Evolutionary conservation across 1,140 invertebrate genomes (phyloP).

Genomic region (Platyura marginata): DNA sequence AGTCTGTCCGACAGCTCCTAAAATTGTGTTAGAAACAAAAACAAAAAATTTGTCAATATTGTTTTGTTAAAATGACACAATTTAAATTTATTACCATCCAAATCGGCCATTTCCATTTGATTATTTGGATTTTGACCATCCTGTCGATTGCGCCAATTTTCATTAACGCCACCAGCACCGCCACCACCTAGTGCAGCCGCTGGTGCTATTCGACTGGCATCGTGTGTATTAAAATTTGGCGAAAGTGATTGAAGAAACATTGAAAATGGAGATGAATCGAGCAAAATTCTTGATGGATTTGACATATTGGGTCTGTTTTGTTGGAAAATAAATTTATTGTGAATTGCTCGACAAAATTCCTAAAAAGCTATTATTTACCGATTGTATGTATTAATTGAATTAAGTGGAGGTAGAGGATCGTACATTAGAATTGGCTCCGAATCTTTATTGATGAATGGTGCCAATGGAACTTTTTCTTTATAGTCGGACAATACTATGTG

Average conservation of each 20-base stretch:
- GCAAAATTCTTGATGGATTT: constrained; percentile 12
- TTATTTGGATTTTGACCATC: background rate
- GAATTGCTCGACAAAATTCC: background rate
- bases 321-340: constrained; percentile 7
- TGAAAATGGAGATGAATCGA: constrained; percentile 24
- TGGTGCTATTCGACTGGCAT: constrained; percentile 7
- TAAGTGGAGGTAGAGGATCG: constrained; percentile 62
- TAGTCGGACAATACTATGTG: constrained; percentile 68
- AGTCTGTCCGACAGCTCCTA: constrained; percentile 6
- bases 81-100: constrained; percentile 2
- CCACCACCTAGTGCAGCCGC: constrained; percentile 3
- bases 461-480: constrained; percentile 35
- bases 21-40: constrained; percentile 12
- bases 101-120: constrained; percentile 1
- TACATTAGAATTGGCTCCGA: constrained; percentile 49
- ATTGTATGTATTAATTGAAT: constrained; percentile 53
- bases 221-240: constrained; percentile 36
- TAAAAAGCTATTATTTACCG: constrained; percentile 12
- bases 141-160: background rate
- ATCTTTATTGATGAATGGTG: constrained; percentile 20
- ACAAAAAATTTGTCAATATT: background rate
- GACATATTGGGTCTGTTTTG: constrained; percentile 28
- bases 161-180: background rate
- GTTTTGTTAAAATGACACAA: constrained; percentile 2
- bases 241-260: constrained; percentile 46